phyloP scores from a whole-genome alignment of 1,140 invertebrate species.

The Drosophila athabasca region DNA sequence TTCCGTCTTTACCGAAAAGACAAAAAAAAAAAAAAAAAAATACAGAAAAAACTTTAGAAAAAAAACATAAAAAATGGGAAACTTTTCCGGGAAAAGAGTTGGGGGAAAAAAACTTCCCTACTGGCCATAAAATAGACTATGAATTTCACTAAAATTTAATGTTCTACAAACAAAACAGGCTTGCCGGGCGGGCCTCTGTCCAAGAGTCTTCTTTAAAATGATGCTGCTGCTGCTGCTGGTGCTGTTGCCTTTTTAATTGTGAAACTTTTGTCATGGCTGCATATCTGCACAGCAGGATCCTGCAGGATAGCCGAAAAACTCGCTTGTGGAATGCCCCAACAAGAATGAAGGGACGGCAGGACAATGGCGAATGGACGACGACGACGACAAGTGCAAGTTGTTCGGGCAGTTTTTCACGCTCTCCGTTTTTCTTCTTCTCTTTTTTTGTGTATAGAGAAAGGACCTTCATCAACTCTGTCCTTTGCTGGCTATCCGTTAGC shows the following conservation, averaged over 20 bases:
- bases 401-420: constrained; percentile 49
- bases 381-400: constrained; percentile 50
- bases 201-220: constrained; percentile 38
- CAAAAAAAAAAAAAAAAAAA: constrained; percentile 41
- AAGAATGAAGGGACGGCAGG: constrained; percentile 20
- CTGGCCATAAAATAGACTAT: constrained; percentile 65
- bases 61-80: constrained; percentile 44
- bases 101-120: constrained; percentile 32
- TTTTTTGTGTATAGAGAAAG: too few relatives aligned
- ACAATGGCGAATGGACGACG: constrained; percentile 45
- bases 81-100: constrained; percentile 34
- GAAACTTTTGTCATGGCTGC: constrained; percentile 62
- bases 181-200: not conserved
- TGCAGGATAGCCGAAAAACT: constrained; percentile 20
- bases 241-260: constrained; percentile 66
- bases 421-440: constrained; percentile 45
- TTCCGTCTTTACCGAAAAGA: constrained; percentile 41
- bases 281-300: constrained; percentile 53
- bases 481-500: too few relatives aligned
- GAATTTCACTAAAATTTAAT: constrained; percentile 62
- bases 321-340: constrained; percentile 23
- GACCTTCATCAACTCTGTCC: constrained; percentile 21
- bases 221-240: constrained; percentile 35
- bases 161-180: constrained; percentile 35
- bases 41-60: constrained; percentile 23